Base-by-base conservation (phyloP, 2,797 vertebrate species). In the Lacerta bilineata region DNA sequence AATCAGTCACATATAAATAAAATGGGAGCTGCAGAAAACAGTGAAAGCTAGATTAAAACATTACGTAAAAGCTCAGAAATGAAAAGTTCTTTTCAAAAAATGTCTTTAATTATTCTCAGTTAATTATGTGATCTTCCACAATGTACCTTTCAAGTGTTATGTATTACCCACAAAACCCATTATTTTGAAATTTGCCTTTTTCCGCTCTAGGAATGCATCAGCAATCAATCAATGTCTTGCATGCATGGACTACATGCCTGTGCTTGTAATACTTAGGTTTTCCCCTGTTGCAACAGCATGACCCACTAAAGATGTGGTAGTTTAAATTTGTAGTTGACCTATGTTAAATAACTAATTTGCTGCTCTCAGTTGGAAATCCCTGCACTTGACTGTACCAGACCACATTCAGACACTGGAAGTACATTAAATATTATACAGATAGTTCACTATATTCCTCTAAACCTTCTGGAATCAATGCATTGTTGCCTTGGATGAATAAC, bases 291-390 rank as follows among this genome's bases (percentile, higher is more conserved):
- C 68, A n/a, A 77, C 13, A 33, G 11, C 2, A 0, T 69, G 8
- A 66, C 88, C 7, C n/a, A 86, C 55, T 29, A 81, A 50, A 46
- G 18, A 18, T 80, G 78, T 33, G 29, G 59, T 50, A 84, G 17
- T 33, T 29, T 92, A 43, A 90, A 0, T 41, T 91, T 92, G 39
- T 82, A 39, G 11, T 83, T 91, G 46, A 9, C 90, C n/a, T 89
- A 33, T 36, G n/a, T 9, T 50, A 83, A 86, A 75, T 59, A 39
- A 50, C 9, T 82, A 78, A 72, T 86, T 36, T 88, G 15, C 20
- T 68, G 59, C 43, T 84, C 84, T 3, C 23, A 83, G 59, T 87
- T 78, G 29, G 76, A 90, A 90, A 89, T 72, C 4, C 3, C 59
- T 75, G 20, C 39, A 87, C 85, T 91, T 88, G 39, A 89, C 50